A percentile compares a stretch with the other conserved stretches of the same genome.
Conservation (phyloP, 64 coral and sea anemone genomes). For the Actinia tenebrosa region DNA sequence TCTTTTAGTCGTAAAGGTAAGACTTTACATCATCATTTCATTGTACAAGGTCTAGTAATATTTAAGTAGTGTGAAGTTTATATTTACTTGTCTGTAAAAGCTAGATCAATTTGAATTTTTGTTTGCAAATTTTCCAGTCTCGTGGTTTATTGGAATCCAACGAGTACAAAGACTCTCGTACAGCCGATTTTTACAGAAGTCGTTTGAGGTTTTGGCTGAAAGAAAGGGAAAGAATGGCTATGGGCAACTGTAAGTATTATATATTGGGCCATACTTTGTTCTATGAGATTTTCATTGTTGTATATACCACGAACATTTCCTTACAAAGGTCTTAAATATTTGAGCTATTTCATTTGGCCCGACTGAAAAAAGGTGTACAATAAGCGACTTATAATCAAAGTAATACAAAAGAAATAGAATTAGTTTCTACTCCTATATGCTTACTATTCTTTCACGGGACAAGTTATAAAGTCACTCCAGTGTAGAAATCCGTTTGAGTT, state of each 20-base stretch:
- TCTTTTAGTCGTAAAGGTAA: not conserved
- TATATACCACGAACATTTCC: too few species aligned
- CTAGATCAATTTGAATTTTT: not conserved
- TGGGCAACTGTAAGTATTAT: too few species aligned
- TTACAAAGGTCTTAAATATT: too few species aligned
- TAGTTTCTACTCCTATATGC: too few species aligned
- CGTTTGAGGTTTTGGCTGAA: not conserved
- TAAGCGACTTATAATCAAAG: too few species aligned
- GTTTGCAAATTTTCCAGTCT: not conserved
- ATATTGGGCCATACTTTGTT: too few species aligned
- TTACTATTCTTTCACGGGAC: too few species aligned
- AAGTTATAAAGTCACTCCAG: too few species aligned
- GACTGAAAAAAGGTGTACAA: not conserved
- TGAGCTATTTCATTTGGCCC: too few species aligned
- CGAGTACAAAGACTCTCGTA: not conserved
- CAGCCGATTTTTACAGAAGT: not conserved
- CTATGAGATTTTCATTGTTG: too few species aligned
- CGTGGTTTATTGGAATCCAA: not conserved
- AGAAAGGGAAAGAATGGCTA: not conserved
- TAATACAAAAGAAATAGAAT: too few species aligned
- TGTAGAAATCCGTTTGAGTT: too few species aligned
- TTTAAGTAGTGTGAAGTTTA: not conserved
- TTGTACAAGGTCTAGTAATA: not conserved
- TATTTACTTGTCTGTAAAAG: not conserved
- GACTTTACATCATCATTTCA: not conserved